Base-by-base conservation (phyloP, 2,888 invertebrate genomes). In the Pseudoips prasinana region DNA sequence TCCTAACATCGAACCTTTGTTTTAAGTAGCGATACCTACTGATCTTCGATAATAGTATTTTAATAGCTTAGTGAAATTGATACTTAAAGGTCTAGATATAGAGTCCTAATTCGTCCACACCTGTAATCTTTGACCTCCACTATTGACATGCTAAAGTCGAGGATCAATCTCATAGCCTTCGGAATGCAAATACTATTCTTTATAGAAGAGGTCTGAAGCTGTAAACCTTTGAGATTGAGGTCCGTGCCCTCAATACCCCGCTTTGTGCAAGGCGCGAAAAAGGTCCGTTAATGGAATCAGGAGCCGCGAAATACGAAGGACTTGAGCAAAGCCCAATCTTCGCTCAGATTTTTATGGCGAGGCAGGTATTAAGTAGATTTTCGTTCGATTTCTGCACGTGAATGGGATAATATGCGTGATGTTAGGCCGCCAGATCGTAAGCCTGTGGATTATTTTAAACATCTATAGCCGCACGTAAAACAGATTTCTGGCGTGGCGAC, bases 211-310 rank as follows among this genome's bases (percentile, higher is more conserved):
- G 60, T 47, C 33, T 55, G 58, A 45, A 58, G 62, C 62, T 62
- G 64, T 69, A 71, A 73, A 68, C 68, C 73, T 63, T 51, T 45
- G 68, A 66, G 76, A 76, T 78, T 74, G 77, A 66, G 65, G 65
- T 63, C 59, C 58, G 61, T 60, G 49, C 40, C 61, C 65, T 64
- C 73, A 70, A 79, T 74, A 75, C 73, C 71, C 65, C 59, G 60
- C 72, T 83, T 82, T 83, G 81, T 77, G 67, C 59, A 49, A 43
- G 53, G 58, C 58, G 65, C 63, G 67, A 69, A 61, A 71, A 75
- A 71, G 75, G 75, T 67, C 67, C 62, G 73, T 69, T 86, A 86
- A 86, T 86, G 79, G 85, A 81, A 84, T 83, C 75, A 80, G 64
- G 37, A 40, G 55, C 57, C 39, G 39, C 54, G 43, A 45, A 59